Evolutionary conservation across 1,140 invertebrate genomes (phyloP), one percentile per base, ranked within the genome.

Genomic region (Bemisia tabaci): DNA sequence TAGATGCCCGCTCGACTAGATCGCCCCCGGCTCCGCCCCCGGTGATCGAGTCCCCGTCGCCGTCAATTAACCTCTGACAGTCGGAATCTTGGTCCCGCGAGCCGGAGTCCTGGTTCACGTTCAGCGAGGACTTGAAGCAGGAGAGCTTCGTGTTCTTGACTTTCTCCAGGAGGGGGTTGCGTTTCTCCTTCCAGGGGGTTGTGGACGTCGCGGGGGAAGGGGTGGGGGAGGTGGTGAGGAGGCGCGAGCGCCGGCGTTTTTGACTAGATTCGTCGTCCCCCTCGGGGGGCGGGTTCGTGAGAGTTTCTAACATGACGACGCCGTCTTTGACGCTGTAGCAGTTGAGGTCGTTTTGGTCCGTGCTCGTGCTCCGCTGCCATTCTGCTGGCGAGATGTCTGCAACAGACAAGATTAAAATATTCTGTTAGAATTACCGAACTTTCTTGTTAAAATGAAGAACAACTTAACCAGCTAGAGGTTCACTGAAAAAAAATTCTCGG

Each of bases 81-180:
- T 67, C 68, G 58, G 25, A 58, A 58, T 58, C 33, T 9, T 22
- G 12, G 26, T 27, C 17, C 27, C 63, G 11, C 60, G 22, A 60
- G 2, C 5, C 22, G 27, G 17, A 27, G 21, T 64, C 24, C 22
- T 23, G 0, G 48, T n/a, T 17, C 17, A 48, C 17, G 33, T 65
- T 22, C 24, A 24, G 17, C 22, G 33, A 0, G 60, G 67, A 83
- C 70, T 81, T 81, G 74, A 87, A 85, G 73, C 85, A 87, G 2
- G 84, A 86, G 48, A 88, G 74, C 72, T 83, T 82, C 11, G 85
- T 87, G 71, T 85, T 87, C 73, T 86, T 87, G 1, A 88, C 85
- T 71, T 83, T 82, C 68, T 88, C 85, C 24, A 87, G 77, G 58
- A 88, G 78, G 1, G 85, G 85, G 73, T 87, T 86, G 60, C 83